These are phyloP conservation scores for Magallana ariakensis DNA, from an alignment of 1,140 invertebrate species.

Conservation along the genomic window DNA sequence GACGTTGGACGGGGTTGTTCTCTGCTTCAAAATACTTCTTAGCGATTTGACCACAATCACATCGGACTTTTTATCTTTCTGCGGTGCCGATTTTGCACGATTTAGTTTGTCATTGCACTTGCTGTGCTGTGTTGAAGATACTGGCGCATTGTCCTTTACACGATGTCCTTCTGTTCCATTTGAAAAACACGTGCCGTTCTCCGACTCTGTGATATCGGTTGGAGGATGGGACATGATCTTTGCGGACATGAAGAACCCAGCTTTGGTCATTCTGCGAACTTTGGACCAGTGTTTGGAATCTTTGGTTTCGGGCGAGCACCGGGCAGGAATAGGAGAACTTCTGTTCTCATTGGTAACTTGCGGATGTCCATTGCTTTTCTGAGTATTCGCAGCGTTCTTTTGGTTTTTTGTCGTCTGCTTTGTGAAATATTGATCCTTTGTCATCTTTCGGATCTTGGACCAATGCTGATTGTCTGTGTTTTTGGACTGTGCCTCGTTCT, in stretches of 20 bases:
- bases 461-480: background rate
- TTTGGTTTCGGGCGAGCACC: background rate
- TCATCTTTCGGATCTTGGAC: background rate
- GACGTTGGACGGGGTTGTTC: background rate
- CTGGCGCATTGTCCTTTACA: background rate
- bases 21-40: conserved; percentile 1
- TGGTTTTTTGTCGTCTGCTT: background rate
- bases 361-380: background rate
- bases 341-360: background rate
- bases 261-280: conserved; percentile 28
- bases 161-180: background rate
- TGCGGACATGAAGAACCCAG: background rate
- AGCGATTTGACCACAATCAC: background rate
- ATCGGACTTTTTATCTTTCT: background rate
- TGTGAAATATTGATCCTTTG: background rate
- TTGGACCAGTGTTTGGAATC: conserved; percentile 15
- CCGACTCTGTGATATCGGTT: background rate
- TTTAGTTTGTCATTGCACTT: background rate
- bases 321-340: background rate
- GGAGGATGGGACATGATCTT: conserved; percentile 6
- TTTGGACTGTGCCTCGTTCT: background rate
- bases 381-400: background rate
- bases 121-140: background rate
- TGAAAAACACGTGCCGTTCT: background rate
- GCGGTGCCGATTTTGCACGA: background rate